Evolutionary conservation across 2,888 invertebrate species (phyloP), one percentile per base, ranked within the genome.

Genomic region (Drosophila nigritarsus): DNA sequence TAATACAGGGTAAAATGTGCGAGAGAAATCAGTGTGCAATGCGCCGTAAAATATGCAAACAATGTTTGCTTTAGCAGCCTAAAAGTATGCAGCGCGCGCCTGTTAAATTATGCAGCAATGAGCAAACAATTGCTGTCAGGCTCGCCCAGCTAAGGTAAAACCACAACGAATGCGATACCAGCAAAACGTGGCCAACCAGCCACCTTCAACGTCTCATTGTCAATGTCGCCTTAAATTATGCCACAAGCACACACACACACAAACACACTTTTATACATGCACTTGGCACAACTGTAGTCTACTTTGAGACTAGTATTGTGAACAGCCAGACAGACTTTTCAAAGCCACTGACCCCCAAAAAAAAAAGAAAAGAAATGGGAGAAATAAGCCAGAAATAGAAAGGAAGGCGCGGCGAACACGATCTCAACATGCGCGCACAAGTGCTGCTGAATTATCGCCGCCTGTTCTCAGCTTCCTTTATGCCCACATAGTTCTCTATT

Each of bases 321-420:
- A 58, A 69, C 67, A 64, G 53, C 65, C 73, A 68, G 73, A 55
- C 77, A 83, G 87, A 82, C 80, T 88, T 89, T 87, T 77, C 87
- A 84, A 87, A 89, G 90, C 89, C 89, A 90, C 83, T 90, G 90
- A 90, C 90, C 90, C 74, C 79, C 71, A 90, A 88, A 88, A 73
- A 34, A 24, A 30, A 18, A 55, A 30, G 38, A 29, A 50, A 53
- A 60, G 20, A 51, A 29, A 32, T 15, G 20, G 20, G 36, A 29
- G 36, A 30, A 15, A 34, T 1, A 42, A 36, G 3, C 15, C 15
- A 30, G 29, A 49, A 34, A 34, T 24, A 24, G 20, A 30, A 27
- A 29, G 15, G 20, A 18, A 48, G 51, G 40, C 70, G 48, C 24
- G 8, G 55, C 51, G 54, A 76, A 75, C 78, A 79, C 71, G 81